These are phyloP conservation scores for Notoglanidium macrostoma DNA, from an alignment of 2,797 vertebrate species.

Conservation along the genomic window DNA sequence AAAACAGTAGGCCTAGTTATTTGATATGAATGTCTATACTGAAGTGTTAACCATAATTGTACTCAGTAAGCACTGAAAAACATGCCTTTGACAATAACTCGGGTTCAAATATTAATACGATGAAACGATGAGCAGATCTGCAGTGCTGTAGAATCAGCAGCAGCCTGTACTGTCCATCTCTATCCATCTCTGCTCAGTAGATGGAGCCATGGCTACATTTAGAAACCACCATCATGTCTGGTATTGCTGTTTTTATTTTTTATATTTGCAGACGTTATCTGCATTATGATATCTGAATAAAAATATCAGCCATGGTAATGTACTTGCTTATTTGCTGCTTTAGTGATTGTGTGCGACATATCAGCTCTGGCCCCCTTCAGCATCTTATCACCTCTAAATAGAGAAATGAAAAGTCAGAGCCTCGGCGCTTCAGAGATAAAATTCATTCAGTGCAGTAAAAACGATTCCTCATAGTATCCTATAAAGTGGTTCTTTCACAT, in stretches of 20 bases:
- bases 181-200: constrained; percentile 53
- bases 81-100: not conserved
- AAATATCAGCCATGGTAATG: not conserved
- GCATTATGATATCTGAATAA: constrained; percentile 33
- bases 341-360: not conserved
- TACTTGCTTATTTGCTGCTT: constrained; percentile 10
- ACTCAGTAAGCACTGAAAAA: constrained; percentile 9
- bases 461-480: not conserved
- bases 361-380: not conserved
- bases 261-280: constrained; percentile 16
- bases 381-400: constrained; percentile 8
- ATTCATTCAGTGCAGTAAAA: constrained; percentile 13
- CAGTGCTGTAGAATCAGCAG: constrained; percentile 2
- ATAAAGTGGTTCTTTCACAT: not conserved
- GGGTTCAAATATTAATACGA: not conserved
- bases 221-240: constrained; percentile 17
- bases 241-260: not conserved
- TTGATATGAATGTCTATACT: not conserved
- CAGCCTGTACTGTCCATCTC: constrained; percentile 14
- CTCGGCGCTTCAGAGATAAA: constrained; percentile 6
- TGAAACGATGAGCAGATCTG: not conserved
- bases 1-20: not conserved
- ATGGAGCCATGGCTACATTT: constrained; percentile 58
- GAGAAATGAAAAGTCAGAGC: constrained; percentile 11
- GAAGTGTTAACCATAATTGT: not conserved